Percentiles rank a stretch among this genome's conserved stretches.
phyloP scores from a whole-genome alignment of 2,797 vertebrate genomes.

The Cynopterus sphinx region DNA sequence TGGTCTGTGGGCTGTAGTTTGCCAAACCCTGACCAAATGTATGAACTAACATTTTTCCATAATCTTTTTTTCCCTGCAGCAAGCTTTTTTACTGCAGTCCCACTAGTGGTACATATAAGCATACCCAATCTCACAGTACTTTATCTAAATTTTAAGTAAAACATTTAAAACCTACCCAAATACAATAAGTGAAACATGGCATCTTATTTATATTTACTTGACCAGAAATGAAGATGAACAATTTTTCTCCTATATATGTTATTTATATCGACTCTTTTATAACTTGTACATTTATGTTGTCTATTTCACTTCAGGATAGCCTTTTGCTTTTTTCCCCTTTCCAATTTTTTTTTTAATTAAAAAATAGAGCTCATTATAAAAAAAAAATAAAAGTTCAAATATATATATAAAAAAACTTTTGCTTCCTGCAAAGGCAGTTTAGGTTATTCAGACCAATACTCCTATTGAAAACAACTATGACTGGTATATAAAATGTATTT shows the following conservation, averaged over 20 bases:
- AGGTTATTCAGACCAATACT: neutral
- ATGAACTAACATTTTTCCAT: neutral
- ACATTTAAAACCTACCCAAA: neutral
- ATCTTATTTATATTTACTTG: neutral
- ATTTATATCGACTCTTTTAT: neutral
- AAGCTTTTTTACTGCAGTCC: neutral
- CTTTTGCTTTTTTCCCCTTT: neutral
- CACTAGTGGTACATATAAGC: neutral
- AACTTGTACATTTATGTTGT: neutral
- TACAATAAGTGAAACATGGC: neutral
- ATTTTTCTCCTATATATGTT: neutral
- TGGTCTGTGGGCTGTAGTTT: neutral
- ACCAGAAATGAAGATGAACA: neutral
- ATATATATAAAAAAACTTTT: neutral
- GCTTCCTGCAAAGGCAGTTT: neutral
- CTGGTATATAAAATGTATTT: neutral
- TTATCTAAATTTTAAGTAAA: neutral
- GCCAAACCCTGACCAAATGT: neutral
- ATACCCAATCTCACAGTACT: neutral
- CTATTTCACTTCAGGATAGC: neutral
- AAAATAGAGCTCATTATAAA: neutral
- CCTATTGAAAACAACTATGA: neutral
- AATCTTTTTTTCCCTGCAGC: neutral
- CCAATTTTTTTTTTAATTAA: neutral
- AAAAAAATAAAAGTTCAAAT: neutral